A percentile compares a stretch with the other conserved stretches of the same genome.
These are phyloP conservation scores for Drosophila cracens DNA, from an alignment of 2,888 invertebrate genomes.

Conservation along the genomic window DNA sequence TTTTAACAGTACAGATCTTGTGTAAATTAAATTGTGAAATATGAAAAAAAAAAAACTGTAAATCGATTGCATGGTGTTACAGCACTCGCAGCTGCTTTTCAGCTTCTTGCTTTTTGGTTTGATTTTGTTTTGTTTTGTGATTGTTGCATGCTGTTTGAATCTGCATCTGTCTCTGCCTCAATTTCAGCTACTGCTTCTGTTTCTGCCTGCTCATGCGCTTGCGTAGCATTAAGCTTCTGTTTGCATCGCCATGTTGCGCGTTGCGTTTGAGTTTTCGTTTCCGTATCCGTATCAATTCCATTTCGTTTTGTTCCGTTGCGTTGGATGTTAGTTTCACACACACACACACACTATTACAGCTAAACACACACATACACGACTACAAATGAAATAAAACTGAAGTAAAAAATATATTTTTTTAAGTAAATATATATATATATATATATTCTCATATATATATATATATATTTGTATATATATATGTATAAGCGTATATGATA, in stretches of 20 bases:
- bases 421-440: conserved; percentile 2
- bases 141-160: conserved; percentile 25
- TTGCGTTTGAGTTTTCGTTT: conserved; percentile 33
- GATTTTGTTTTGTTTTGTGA: conserved; percentile 2
- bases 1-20: conserved; percentile 22
- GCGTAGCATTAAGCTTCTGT: conserved; percentile 54
- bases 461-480: conserved; percentile 9
- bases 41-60: conserved; percentile 10
- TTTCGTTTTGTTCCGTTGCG: conserved; percentile 37
- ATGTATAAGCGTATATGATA: conserved; percentile 10
- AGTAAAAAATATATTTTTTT: conserved; percentile 24
- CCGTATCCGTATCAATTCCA: conserved; percentile 33
- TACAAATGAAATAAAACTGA: conserved; percentile 35
- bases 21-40: conserved; percentile 10
- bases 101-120: conserved; percentile 7
- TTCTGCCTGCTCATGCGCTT: conserved; percentile 29
- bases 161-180: background rate
- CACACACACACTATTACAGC: conserved; percentile 10
- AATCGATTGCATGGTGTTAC: conserved; percentile 26
- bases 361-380: conserved; percentile 25
- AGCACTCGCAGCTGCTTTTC: conserved; percentile 20
- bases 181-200: conserved; percentile 28
- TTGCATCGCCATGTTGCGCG: conserved; percentile 11
- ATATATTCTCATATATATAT: conserved; percentile 5
- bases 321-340: conserved; percentile 43